Conservation (phyloP, 2,797 vertebrate species). For the Sarcoramphus papa region DNA sequence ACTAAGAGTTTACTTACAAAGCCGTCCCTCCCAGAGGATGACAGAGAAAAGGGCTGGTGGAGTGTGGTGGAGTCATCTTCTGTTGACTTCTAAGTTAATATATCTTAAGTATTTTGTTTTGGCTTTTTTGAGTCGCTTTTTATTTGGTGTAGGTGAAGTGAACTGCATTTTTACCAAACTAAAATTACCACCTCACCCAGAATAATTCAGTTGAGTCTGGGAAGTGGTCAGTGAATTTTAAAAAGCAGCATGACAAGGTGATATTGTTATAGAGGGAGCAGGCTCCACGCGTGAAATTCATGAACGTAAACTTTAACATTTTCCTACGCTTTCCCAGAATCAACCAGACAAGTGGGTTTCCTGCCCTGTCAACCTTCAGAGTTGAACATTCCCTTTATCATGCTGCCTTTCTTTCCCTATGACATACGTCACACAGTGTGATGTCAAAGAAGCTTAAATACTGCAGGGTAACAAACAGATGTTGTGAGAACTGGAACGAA, state of each 20-base stretch:
- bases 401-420: neutral
- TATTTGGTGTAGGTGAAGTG: neutral
- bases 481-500: neutral
- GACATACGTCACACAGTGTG: rapidly evolving
- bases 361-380: neutral
- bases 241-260: neutral
- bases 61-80: neutral
- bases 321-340: neutral
- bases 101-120: neutral
- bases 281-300: neutral
- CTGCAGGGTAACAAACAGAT: neutral
- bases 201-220: neutral
- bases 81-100: neutral
- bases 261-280: neutral
- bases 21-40: neutral
- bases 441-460: neutral
- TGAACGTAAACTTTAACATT: neutral
- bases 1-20: neutral
- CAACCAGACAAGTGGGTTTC: neutral
- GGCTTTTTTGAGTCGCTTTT: rapidly evolving
- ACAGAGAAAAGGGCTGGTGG: neutral
- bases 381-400: conserved; percentile 12
- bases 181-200: neutral
- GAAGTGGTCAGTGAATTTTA: neutral
- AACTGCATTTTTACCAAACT: rapidly evolving